Conservation (phyloP, 53 echinoderm and acorn worm species). For the Holothuria leucospilota region DNA sequence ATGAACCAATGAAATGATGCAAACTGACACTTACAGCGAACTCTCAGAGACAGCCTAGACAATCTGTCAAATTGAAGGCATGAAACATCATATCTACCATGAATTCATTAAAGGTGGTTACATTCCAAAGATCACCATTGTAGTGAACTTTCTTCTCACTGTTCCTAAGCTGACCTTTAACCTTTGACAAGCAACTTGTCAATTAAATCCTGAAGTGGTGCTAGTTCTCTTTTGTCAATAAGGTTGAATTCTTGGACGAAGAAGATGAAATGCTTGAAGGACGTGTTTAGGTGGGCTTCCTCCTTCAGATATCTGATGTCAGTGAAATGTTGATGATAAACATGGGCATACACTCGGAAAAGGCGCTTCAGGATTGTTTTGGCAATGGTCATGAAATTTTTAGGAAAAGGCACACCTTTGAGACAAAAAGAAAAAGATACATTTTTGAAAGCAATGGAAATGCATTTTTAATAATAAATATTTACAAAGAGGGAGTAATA, state of each 20-base stretch:
- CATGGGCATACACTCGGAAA: slow-evolving; percentile 98
- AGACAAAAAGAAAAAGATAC: not conserved
- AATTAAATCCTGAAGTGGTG: slow-evolving; percentile 95
- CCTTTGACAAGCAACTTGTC: slow-evolving; percentile 60
- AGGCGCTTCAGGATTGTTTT: slow-evolving; percentile 99
- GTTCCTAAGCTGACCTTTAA: not conserved
- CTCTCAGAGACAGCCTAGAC: no score
- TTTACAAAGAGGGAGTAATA: not conserved
- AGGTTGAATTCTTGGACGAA: slow-evolving; percentile 99
- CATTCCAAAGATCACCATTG: no score
- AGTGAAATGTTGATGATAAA: slow-evolving; percentile 98
- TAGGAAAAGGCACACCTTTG: slow-evolving; percentile 98
- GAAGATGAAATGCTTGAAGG: slow-evolving; percentile 99
- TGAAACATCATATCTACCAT: no score
- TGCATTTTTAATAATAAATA: not conserved
- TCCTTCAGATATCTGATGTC: slow-evolving; percentile 89
- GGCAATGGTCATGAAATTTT: slow-evolving; percentile 98
- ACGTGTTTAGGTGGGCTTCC: slow-evolving; percentile 99
- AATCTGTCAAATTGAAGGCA: no score
- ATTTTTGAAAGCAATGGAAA: not conserved
- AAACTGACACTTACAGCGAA: no score
- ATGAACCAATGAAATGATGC: no score
- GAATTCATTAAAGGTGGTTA: no score
- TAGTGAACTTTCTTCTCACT: no score
- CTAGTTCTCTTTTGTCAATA: slow-evolving; percentile 94